These are phyloP conservation scores for Cinara cedri DNA, from an alignment of 2,888 invertebrate genomes.

Conservation along the genomic window DNA sequence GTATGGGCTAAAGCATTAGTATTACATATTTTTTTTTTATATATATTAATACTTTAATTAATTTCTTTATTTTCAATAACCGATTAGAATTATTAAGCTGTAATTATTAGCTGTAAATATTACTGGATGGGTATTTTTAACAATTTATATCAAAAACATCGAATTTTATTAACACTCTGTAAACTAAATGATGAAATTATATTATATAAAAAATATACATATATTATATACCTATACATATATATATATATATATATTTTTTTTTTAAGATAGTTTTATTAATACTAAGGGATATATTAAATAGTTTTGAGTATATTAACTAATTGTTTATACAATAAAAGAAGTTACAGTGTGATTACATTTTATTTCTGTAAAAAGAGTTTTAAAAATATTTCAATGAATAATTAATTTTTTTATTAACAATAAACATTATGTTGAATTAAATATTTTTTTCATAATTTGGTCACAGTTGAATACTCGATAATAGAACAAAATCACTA, in stretches of 20 bases:
- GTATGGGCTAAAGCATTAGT: neutral
- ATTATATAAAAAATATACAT: too few species aligned
- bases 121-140: neutral
- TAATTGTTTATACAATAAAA: neutral
- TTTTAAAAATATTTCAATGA: too few species aligned
- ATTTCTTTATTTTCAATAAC: conserved; percentile 7
- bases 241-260: neutral
- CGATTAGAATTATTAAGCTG: neutral
- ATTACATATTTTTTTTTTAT: neutral
- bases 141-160: neutral
- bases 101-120: conserved; percentile 4
- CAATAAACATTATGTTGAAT: neutral
- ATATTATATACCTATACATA: too few species aligned
- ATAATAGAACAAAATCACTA: too few species aligned
- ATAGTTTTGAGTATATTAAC: neutral
- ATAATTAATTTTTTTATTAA: too few species aligned
- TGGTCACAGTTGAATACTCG: neutral
- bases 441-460: neutral
- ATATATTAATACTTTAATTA: neutral
- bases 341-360: neutral
- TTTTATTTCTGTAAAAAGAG: neutral
- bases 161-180: conserved; percentile 10
- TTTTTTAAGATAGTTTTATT: neutral
- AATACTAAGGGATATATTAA: neutral
- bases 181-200: neutral